Conservation (phyloP, 2,113 vertebrate species). For the Galemys pyrenaicus region DNA sequence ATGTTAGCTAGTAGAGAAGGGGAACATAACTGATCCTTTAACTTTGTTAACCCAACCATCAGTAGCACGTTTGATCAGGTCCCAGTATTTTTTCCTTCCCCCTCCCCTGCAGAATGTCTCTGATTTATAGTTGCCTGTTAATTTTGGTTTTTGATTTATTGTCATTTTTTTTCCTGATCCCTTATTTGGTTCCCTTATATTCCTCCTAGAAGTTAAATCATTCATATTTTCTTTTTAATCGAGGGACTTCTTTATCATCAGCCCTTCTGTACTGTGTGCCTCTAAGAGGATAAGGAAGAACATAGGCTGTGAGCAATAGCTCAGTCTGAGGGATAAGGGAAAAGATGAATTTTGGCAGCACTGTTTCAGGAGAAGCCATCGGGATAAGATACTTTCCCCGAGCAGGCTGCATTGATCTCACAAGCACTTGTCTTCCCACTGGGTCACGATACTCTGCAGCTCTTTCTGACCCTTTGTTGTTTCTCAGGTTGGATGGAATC, state of each 20-base stretch:
- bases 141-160: too few species aligned
- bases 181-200: too few species aligned
- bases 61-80: background rate
- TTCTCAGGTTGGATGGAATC: background rate
- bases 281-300: background rate
- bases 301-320: background rate
- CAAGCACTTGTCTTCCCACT: background rate
- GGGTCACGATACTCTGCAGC: background rate
- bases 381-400: background rate
- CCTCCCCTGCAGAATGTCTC: too few species aligned
- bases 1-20: background rate
- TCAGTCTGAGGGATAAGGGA: background rate
- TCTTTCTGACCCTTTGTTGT: slow-evolving; percentile 39
- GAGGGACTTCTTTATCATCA: background rate
- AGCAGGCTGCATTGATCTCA: background rate
- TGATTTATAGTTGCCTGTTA: too few species aligned
- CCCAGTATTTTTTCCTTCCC: background rate
- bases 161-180: too few species aligned
- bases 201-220: too few species aligned
- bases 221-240: background rate
- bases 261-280: background rate
- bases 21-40: background rate
- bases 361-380: background rate
- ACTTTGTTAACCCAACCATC: background rate
- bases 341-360: background rate